Conservation (phyloP, 2,888 invertebrate genomes). For the Oeneis ivallda region DNA sequence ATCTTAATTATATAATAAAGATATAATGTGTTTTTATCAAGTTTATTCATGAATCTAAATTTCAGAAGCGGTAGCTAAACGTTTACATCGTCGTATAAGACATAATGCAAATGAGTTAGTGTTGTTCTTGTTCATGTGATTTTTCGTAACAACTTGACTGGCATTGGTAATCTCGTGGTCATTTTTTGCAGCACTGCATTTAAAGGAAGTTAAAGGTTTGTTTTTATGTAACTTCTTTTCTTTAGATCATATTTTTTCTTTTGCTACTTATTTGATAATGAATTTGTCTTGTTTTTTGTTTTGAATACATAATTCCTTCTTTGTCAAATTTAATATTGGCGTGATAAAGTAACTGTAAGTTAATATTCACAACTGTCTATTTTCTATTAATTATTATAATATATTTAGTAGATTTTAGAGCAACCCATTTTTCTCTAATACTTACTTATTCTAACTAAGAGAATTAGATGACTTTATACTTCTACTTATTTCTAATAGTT, state of each 20-base stretch:
- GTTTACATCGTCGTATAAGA: conserved; percentile 65
- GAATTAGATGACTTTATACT: neutral
- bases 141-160: conserved; percentile 60
- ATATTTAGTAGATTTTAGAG: neutral
- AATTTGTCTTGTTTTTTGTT: conserved; percentile 10
- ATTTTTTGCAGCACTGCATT: conserved; percentile 61
- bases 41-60: conserved; percentile 26
- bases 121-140: conserved; percentile 54
- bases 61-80: conserved; percentile 63
- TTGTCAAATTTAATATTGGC: neutral
- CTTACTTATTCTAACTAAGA: too few species aligned
- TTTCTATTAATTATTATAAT: too few species aligned
- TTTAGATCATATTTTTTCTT: conserved; percentile 31
- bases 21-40: conserved; percentile 21
- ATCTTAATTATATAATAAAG: conserved; percentile 18
- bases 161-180: conserved; percentile 69
- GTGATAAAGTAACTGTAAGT: neutral
- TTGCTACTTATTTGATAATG: conserved; percentile 14
- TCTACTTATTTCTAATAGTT: neutral
- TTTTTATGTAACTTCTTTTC: conserved; percentile 35
- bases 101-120: conserved; percentile 71
- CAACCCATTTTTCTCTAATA: neutral
- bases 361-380: neutral
- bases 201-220: conserved; percentile 54
- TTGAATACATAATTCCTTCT: neutral